Evolutionary conservation across 1,140 invertebrate genomes (phyloP), one percentile per base, ranked within the genome.

Genomic region (Musca vetustissima): DNA sequence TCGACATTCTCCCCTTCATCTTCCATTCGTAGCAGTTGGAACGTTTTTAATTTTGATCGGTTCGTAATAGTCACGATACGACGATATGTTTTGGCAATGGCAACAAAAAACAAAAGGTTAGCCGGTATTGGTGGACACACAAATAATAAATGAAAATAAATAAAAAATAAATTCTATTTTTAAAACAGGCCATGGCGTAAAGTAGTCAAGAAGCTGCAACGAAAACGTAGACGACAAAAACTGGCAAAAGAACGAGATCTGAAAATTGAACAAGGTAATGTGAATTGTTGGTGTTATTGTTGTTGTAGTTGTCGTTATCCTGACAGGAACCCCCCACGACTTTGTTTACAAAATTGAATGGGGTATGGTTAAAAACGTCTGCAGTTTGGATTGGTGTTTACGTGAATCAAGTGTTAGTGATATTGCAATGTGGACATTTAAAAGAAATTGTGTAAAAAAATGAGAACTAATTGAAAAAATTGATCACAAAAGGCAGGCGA

Each of bases 181-280:
- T 67, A 55, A 36, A 36, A 1, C 73, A 73, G 79, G 66, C 68
- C 79, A 66, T 84, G 84, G 78, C 78, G 85, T 48, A 85, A 84
- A 72, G 11, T 79, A 21, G 76, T 78, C 3, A 86, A 86, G 72
- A 86, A 85, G 73, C 67, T 75, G 25, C 78, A 84, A 75, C 72
- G 85, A 55, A 83, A 84, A 70, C 72, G 79, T 0, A 76, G 82
- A 53, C 71, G 85, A 24, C 82, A 84, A 52, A 72, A 73, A 49
- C 67, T 71, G n/a, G 85, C 85, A 6, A 71, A 73, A 36, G 70
- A 77, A 64, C 74, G 81, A 11, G 77, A 84, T 69, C 66, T 75
- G 21, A 65, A 72, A 47, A 66, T 76, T 47, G 64, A 74, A 64
- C 22, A 76, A 74, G 68, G 78, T 83, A 73, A 53, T 36, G 19